Conservation (phyloP, 2,888 invertebrate species). For the Hyalella azteca region DNA sequence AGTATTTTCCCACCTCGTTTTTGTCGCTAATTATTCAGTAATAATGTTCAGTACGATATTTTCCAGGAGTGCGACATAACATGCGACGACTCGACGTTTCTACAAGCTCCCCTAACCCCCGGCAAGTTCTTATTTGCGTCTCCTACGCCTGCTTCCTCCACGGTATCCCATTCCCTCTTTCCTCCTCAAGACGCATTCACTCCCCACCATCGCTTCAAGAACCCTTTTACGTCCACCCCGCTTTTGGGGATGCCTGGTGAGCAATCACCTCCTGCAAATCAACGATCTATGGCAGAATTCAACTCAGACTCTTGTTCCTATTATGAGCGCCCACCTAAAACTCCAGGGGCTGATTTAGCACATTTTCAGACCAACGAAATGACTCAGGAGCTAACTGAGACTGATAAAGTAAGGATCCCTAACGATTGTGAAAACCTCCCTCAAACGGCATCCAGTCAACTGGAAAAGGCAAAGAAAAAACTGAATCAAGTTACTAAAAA, state of each 20-base stretch:
- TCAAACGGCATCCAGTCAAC: no score
- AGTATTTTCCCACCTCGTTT: no score
- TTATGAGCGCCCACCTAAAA: background rate
- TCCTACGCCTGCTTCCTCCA: background rate
- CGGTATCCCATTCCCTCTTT: background rate
- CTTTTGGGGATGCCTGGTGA: background rate
- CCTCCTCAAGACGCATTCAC: background rate
- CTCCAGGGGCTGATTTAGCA: background rate
- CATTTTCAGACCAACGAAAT: no score
- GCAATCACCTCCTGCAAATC: background rate
- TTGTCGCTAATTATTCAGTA: no score
- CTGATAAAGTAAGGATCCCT: no score
- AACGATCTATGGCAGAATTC: background rate
- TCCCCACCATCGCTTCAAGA: background rate
- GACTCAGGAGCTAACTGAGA: no score
- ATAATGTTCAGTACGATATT: no score
- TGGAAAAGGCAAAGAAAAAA: no score
- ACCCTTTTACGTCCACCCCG: conserved; percentile 8
- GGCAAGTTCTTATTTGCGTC: background rate
- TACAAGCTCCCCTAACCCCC: background rate
- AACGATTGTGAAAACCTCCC: no score
- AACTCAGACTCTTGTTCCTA: conserved; percentile 1
- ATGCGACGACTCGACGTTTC: background rate
- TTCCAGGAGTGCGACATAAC: background rate
- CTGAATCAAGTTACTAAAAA: no score